Base-by-base conservation (phyloP, 2,888 invertebrate genomes). In the Drosophila dives region DNA sequence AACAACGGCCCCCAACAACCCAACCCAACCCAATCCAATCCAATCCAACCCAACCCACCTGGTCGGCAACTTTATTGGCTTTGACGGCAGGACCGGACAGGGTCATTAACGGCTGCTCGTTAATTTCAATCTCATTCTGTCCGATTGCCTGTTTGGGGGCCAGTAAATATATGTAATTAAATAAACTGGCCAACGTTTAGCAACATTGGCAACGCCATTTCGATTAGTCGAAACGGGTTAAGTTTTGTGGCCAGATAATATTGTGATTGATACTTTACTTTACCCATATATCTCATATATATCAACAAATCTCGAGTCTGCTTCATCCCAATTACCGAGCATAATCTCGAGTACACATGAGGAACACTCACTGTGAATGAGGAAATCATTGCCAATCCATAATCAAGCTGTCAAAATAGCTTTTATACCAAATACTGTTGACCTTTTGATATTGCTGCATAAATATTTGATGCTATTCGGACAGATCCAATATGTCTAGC, bases 51-150 rank as follows among this genome's bases (percentile, higher is more conserved):
- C 50, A 7, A 45, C 64, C 73, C 56, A 64, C 64, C 48, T 34
- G 60, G 33, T 34, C 48, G 64, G 62, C 58, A 61, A 59, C 67
- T 80, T 77, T 81, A 77, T 73, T 81, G 65, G 77, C 74, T 72
- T 59, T 20, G 56, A 56, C 60, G 59, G 45, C 69, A 32, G 49
- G 49, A 15, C 56, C 54, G 59, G 65, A 68, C 75, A 70, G 64
- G 69, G 59, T 87, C 88, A 87, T 83, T 83, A 87, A 85, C 82
- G 76, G 79, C 66, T 60, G 83, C 74, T 88, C 86, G 88, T 83
- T 83, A 82, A 83, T 83, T 83, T 83, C 83, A 81, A 81, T 81
- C 76, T 69, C 68, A 49, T 76, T 71, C 70, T 59, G 66, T 49
- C 51, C 51, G 56, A 64, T 64, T 61, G 66, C 67, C 77, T 72